Base-by-base conservation (phyloP, 2,888 invertebrate genomes). In the Trachelus tabidus region DNA sequence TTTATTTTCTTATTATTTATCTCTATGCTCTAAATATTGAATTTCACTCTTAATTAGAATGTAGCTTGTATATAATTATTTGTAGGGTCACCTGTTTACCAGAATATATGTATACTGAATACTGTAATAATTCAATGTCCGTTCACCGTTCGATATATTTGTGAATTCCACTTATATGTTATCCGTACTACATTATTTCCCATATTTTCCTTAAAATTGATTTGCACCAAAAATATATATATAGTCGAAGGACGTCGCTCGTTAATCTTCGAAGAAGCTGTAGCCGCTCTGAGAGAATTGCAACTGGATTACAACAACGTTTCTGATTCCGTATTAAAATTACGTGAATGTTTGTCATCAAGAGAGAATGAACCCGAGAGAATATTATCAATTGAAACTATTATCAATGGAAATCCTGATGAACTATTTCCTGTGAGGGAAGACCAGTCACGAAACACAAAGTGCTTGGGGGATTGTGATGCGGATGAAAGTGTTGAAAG, bases 401-500 rank as follows among this genome's bases (percentile, higher is more conserved):
- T 56, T 56, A 23, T 56, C 56, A 56, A 56, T 56, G 56, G 9
- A 56, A 56, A 56, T 56, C 56, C 56, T 56, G 23, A 56, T 23
- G 23, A 4, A 15, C 23, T 56, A 56, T 56, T 11, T 35, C 69
- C 69, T 12, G 35, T 69, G 31, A 76, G 30, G 34, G 34, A 40
- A 3, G 68, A 30, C 9, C 15, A 56, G 15, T 9, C 56, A 23
- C 23, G 56, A 56, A 56, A 56, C 56, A 23, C 23, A 23, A 56
- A 56, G 56, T 56, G 6, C 23, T 23, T 56, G 23, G 23, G 15
- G 15, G 23, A 56, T 56, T 56, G 56, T 23, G 23, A 56, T 56
- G 56, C 56, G 23, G 56, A 35, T 68, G 75, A 80, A 35, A 76
- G 75, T 69, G 34, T 75, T 37, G 68, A 78, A 76, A 77, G n/a